Percentiles rank a stretch among this genome's conserved stretches.
phyloP scores from a whole-genome alignment of 2,797 vertebrate species.

The Sebastolobus altivelis region DNA sequence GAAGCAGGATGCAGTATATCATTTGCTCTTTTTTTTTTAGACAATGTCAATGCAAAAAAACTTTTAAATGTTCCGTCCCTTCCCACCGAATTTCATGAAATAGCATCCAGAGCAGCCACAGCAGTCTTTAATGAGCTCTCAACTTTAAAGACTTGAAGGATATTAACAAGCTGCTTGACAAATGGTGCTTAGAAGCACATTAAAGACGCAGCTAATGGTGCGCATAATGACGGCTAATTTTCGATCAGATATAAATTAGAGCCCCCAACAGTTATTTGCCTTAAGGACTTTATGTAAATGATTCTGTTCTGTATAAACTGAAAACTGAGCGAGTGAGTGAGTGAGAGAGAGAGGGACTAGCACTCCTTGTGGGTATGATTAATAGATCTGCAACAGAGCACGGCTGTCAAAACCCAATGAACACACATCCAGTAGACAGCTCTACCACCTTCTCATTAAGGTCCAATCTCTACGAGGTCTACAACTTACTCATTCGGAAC shows the following conservation, averaged over 20 bases:
- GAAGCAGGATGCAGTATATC: not conserved
- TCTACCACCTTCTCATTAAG: slow-evolving; percentile 84
- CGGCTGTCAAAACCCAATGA: slow-evolving; percentile 90
- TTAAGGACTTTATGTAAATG: slow-evolving; percentile 99
- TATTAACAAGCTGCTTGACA: slow-evolving; percentile 99
- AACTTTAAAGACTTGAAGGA: slow-evolving; percentile 99
- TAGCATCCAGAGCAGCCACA: slow-evolving; percentile 95
- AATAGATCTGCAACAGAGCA: slow-evolving; percentile 90
- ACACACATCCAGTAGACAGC: slow-evolving; percentile 84
- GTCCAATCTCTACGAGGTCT: slow-evolving; percentile 71
- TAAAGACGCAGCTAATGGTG: slow-evolving; percentile 99
- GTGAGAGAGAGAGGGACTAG: slow-evolving; percentile 70
- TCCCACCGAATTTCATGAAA: slow-evolving; percentile 92
- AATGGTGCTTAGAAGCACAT: slow-evolving; percentile 99
- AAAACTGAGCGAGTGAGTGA: slow-evolving; percentile 84
- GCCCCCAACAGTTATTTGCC: slow-evolving; percentile 99
- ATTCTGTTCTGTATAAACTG: slow-evolving; percentile 99
- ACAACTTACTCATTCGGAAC: slow-evolving; percentile 76
- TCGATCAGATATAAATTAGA: slow-evolving; percentile 99
- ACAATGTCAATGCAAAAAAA: slow-evolving; percentile 61
- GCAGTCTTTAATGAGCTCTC: slow-evolving; percentile 99
- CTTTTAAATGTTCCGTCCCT: slow-evolving; percentile 75
- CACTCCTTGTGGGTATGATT: slow-evolving; percentile 91
- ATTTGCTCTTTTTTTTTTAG: not conserved
- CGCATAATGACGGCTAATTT: slow-evolving; percentile 99